Conservation (phyloP, 2,113 vertebrate genomes). For the Trematomus loennbergii region DNA sequence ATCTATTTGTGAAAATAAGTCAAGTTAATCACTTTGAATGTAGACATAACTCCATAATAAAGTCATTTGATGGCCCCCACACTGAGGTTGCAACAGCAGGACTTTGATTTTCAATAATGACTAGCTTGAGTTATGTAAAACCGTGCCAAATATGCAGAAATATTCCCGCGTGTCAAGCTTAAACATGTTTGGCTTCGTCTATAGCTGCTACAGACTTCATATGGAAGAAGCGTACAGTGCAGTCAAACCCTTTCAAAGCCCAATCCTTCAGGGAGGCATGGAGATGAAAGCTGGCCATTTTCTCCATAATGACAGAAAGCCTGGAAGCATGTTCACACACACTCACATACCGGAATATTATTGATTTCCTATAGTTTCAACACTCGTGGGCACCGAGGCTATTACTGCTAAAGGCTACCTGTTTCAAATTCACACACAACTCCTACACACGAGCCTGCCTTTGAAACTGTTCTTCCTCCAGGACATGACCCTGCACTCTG, state of each 20-base stretch:
- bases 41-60: not conserved
- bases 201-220: not conserved
- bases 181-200: not conserved
- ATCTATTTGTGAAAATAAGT: not conserved
- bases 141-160: not conserved
- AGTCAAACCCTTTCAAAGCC: conserved; percentile 3
- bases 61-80: conserved; percentile 21
- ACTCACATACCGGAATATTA: not conserved
- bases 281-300: conserved; percentile 39
- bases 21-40: too few species aligned
- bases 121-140: conserved; percentile 6
- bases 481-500: conserved; percentile 20
- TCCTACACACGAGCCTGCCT: not conserved
- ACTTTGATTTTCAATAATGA: conserved; percentile 30
- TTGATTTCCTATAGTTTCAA: conserved; percentile 25
- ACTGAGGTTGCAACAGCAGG: conserved; percentile 4
- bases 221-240: not conserved
- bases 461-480: conserved; percentile 7
- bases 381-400: not conserved
- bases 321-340: conserved; percentile 5
- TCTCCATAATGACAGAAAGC: conserved; percentile 27
- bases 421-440: conserved; percentile 17
- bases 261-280: conserved; percentile 1
- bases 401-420: conserved; percentile 13
- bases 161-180: not conserved